Evolutionary conservation across 2,797 vertebrate species (phyloP).

Genomic region (Oryzias sinensis): DNA sequence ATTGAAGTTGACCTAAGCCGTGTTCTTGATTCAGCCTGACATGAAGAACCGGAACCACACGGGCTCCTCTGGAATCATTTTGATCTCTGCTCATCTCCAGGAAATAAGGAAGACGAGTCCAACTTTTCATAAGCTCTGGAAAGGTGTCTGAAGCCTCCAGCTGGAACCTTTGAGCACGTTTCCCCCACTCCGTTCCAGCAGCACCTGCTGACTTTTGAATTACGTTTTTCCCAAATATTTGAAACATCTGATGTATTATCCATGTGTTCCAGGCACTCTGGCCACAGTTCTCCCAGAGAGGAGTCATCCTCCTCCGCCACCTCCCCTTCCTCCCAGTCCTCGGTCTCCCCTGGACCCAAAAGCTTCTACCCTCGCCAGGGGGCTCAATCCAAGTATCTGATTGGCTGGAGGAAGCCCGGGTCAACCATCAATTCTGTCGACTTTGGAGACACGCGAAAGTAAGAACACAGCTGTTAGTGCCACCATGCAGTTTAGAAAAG

Average conservation of each 20-base stretch:
- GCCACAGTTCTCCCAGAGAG: slow-evolving; percentile 93
- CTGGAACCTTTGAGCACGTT: background rate
- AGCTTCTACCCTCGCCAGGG: slow-evolving; percentile 98
- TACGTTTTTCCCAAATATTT: no score
- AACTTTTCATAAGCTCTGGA: slow-evolving; percentile 15
- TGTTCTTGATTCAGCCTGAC: slow-evolving; percentile 9
- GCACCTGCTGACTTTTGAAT: no score
- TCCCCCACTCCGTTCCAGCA: slow-evolving; percentile 24
- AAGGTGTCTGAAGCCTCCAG: slow-evolving; percentile 14
- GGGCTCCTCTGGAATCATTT: slow-evolving; percentile 45
- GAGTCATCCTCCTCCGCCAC: slow-evolving; percentile 85
- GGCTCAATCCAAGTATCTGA: slow-evolving; percentile 98
- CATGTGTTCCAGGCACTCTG: slow-evolving; percentile 78
- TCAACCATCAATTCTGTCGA: slow-evolving; percentile 99
- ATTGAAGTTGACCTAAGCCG: no score
- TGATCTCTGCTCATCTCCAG: slow-evolving; percentile 49
- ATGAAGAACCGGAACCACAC: slow-evolving; percentile 20
- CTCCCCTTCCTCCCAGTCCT: slow-evolving; percentile 90
- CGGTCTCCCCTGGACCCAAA: slow-evolving; percentile 89
- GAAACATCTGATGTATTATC: no score
- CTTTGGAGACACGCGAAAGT: slow-evolving; percentile 98
- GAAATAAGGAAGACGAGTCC: slow-evolving; percentile 53
- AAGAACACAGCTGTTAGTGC: slow-evolving; percentile 60
- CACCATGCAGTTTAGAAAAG: background rate
- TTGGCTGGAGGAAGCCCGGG: slow-evolving; percentile 98